These are phyloP conservation scores for Copidosoma floridanum DNA, from an alignment of 1,140 invertebrate genomes.

Conservation along the genomic window DNA sequence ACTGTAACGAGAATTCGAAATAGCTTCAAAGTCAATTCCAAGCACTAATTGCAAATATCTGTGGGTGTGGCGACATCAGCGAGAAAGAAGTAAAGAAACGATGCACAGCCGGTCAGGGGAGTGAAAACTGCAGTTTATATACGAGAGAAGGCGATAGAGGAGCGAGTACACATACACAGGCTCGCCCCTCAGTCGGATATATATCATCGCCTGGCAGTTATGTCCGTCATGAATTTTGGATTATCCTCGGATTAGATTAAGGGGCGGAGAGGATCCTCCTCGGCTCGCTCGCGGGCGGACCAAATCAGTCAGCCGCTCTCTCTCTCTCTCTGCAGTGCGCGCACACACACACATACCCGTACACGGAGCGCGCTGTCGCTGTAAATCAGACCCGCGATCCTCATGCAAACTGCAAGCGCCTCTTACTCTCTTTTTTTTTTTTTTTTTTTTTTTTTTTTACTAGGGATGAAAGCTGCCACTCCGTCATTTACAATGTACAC, in stretches of 20 bases:
- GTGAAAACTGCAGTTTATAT: too few relatives aligned
- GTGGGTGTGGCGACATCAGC: too few relatives aligned
- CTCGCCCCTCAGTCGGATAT: slow-evolving; percentile 48
- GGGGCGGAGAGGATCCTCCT: slow-evolving; percentile 34
- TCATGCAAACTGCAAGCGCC: slow-evolving; percentile 1
- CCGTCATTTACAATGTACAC: too few relatives aligned
- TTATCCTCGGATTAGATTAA: slow-evolving; percentile 55
- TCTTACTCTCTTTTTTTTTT: too few relatives aligned
- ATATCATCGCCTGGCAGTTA: slow-evolving; percentile 56
- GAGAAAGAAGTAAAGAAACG: neutral
- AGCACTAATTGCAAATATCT: too few relatives aligned
- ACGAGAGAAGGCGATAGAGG: slow-evolving; percentile 1
- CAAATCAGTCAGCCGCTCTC: slow-evolving; percentile 29
- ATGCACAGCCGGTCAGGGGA: neutral
- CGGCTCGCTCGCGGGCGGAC: slow-evolving; percentile 14
- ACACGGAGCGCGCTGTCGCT: neutral
- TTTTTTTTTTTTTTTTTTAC: too few relatives aligned
- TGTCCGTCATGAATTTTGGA: slow-evolving; percentile 56
- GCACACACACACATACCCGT: too few relatives aligned
- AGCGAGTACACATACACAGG: slow-evolving; percentile 14
- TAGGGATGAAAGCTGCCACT: too few relatives aligned
- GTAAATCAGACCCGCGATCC: slow-evolving; percentile 18
- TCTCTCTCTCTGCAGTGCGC: neutral
- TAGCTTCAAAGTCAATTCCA: too few relatives aligned
- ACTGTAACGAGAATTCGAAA: too few relatives aligned